Percentiles rank a stretch among this genome's conserved stretches.
These are phyloP conservation scores for Todiramphus chloris DNA, from an alignment of 2,113 vertebrate species.

Conservation along the genomic window DNA sequence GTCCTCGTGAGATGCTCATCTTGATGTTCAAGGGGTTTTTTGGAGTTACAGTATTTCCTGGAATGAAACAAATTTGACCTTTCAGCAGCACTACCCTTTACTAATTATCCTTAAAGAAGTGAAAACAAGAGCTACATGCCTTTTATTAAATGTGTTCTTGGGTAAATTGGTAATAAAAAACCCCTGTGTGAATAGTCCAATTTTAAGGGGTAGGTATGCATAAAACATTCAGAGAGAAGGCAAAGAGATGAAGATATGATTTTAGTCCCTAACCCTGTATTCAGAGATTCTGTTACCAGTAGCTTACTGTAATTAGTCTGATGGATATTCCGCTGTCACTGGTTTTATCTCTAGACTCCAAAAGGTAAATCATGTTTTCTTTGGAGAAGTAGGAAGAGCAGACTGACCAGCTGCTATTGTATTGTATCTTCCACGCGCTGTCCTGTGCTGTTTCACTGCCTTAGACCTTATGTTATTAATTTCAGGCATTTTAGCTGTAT, in stretches of 20 bases:
- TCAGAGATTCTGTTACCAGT: not conserved
- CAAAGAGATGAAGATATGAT: not conserved
- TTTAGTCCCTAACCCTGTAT: not conserved
- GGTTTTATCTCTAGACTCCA: not conserved
- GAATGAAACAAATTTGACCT: not conserved
- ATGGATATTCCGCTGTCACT: not conserved
- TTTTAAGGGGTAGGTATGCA: not conserved
- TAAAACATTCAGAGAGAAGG: not conserved
- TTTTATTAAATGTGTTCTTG: not conserved
- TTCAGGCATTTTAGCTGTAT: not conserved
- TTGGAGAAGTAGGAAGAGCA: not conserved
- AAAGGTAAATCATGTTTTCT: not conserved
- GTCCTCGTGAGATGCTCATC: not conserved
- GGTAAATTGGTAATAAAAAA: not conserved
- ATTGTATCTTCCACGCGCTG: not conserved
- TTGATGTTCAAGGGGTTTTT: not conserved
- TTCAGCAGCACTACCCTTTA: not conserved
- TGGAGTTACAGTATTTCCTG: not conserved
- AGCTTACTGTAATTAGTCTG: not conserved
- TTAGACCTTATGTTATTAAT: not conserved
- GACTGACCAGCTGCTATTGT: not conserved
- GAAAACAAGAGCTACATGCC: not conserved
- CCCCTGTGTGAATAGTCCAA: fast-evolving
- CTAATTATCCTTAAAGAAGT: not conserved
- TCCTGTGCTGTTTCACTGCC: not conserved